Evolutionary conservation across 2,888 invertebrate species (phyloP).

Genomic region (Opisthograptis luteolata): DNA sequence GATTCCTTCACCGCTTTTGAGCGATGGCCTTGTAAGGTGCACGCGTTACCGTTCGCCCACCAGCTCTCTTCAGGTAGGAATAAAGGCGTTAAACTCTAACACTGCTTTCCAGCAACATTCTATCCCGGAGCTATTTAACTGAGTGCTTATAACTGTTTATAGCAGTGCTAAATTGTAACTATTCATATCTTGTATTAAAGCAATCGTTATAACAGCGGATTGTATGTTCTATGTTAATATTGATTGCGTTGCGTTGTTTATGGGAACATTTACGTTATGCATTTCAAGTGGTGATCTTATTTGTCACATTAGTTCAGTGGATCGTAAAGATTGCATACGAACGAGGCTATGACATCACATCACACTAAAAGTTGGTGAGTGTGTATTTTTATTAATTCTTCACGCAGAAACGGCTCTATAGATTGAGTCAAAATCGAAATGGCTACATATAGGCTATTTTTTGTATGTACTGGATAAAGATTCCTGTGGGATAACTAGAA

Average conservation of each 20-base stretch:
- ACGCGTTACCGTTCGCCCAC: no score
- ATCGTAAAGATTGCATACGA: constrained; percentile 13
- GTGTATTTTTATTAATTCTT: no score
- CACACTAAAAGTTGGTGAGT: no score
- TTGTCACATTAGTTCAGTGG: constrained; percentile 19
- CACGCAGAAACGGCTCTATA: no score
- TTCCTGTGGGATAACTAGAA: no score
- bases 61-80: no score
- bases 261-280: constrained; percentile 15
- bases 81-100: not conserved
- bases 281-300: constrained; percentile 18
- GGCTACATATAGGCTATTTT: no score
- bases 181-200: constrained; percentile 56
- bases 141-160: constrained; percentile 53
- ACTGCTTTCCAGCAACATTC: constrained; percentile 7
- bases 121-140: constrained; percentile 44
- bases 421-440: no score
- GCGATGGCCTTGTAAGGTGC: no score
- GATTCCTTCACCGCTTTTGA: no score
- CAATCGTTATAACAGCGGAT: constrained; percentile 51
- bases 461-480: no score
- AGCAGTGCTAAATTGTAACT: constrained; percentile 58
- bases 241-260: constrained; percentile 8
- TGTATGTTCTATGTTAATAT: constrained; percentile 38
- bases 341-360: not conserved